Evolutionary conservation across 2,888 invertebrate genomes (phyloP).

Genomic region (Phoenoteleia sp.): DNA sequence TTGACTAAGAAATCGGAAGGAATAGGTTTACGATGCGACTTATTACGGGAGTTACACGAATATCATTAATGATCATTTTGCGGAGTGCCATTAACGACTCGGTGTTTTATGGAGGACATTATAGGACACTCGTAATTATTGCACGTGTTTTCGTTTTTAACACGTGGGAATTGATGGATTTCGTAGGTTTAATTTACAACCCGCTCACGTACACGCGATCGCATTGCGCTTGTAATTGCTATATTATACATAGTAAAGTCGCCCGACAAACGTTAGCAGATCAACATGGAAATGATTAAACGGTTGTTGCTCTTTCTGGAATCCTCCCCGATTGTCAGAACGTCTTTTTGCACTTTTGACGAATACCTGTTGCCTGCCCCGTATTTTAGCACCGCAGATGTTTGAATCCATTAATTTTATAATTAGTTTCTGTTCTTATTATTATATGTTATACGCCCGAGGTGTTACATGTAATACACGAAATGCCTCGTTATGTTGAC

Average conservation of each 20-base stretch:
- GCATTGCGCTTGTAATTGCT: no score
- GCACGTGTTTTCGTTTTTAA: neutral
- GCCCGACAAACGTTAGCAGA: neutral
- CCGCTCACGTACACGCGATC: no score
- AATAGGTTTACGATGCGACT: slow-evolving; percentile 2
- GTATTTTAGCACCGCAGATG: slow-evolving; percentile 21
- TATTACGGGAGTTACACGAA: neutral
- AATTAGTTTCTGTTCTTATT: slow-evolving; percentile 38
- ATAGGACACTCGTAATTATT: neutral
- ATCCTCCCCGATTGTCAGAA: neutral
- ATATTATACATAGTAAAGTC: neutral
- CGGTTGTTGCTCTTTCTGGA: slow-evolving; percentile 29
- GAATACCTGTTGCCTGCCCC: slow-evolving; percentile 26
- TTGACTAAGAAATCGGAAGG: slow-evolving; percentile 35
- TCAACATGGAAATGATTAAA: slow-evolving; percentile 15
- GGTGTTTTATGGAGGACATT: neutral
- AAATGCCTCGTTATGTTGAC: slow-evolving; percentile 64
- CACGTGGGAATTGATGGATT: neutral
- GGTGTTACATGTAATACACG: slow-evolving; percentile 66
- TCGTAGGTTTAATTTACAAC: neutral
- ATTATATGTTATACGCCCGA: slow-evolving; percentile 56
- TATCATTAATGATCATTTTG: slow-evolving; percentile 22
- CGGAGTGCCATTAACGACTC: neutral
- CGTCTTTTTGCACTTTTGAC: slow-evolving; percentile 24
- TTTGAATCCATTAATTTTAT: slow-evolving; percentile 44